Evolutionary conservation across 2,113 vertebrate genomes (phyloP).

Genomic region (Noctilio leporinus): DNA sequence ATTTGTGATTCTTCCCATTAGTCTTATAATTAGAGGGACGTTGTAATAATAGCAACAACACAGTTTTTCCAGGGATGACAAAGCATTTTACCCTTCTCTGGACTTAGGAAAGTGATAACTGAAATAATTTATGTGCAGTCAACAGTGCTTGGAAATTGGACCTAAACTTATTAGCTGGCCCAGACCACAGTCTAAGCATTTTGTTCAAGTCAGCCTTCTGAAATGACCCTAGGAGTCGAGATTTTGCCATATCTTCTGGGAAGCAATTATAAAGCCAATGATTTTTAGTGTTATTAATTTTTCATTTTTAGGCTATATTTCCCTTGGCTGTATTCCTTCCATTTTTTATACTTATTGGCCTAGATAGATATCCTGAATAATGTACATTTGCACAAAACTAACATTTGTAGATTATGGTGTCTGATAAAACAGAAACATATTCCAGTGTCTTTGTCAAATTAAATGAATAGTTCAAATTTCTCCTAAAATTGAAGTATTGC

Average conservation of each 20-base stretch:
- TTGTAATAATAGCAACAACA: constrained; percentile 31
- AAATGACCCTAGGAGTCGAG: constrained; percentile 66
- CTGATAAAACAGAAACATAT: background rate
- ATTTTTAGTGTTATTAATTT: constrained; percentile 74
- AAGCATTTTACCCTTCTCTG: background rate
- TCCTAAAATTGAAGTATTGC: background rate
- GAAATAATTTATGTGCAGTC: background rate
- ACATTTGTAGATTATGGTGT: background rate
- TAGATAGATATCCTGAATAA: constrained; percentile 37
- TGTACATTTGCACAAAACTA: constrained; percentile 37
- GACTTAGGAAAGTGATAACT: background rate
- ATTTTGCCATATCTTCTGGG: constrained; percentile 68
- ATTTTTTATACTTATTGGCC: constrained; percentile 45
- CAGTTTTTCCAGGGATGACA: constrained; percentile 33
- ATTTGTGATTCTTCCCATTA: constrained; percentile 19
- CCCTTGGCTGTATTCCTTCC: constrained; percentile 65
- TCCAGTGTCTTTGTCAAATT: background rate
- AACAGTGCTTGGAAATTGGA: background rate
- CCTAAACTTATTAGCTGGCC: constrained; percentile 19
- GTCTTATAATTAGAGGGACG: background rate
- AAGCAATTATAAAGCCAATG: constrained; percentile 75
- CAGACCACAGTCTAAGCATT: constrained; percentile 10
- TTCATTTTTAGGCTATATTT: constrained; percentile 69
- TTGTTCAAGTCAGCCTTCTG: constrained; percentile 50
- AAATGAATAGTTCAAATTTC: background rate